Conservation (phyloP, 2,797 vertebrate species). For the Etheostoma nigrum region DNA sequence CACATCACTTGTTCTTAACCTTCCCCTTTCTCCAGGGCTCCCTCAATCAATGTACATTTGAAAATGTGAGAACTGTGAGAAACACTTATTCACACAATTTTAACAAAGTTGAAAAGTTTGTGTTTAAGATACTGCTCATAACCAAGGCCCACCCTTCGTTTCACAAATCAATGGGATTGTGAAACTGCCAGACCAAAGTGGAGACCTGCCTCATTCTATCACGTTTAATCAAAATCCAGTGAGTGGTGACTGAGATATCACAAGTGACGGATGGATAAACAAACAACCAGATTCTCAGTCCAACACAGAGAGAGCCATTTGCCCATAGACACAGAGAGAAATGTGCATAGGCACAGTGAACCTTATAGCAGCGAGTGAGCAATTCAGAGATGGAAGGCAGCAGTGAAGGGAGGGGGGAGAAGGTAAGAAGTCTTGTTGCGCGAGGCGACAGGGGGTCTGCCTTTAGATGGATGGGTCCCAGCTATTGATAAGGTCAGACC, state of each 20-base stretch:
- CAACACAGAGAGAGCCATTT: constrained; percentile 49
- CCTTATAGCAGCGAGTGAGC: constrained; percentile 43
- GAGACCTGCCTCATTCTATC: constrained; percentile 59
- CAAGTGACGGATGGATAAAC: constrained; percentile 63
- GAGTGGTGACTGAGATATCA: constrained; percentile 54
- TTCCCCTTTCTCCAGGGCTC: background rate
- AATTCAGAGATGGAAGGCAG: constrained; percentile 56
- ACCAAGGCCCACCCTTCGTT: constrained; percentile 15
- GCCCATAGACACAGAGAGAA: constrained; percentile 30
- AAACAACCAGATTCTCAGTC: constrained; percentile 56
- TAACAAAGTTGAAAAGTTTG: constrained; percentile 1
- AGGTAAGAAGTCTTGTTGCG: constrained; percentile 69
- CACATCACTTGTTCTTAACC: background rate
- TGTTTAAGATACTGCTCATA: background rate
- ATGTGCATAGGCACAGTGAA: constrained; percentile 46
- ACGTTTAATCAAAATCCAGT: constrained; percentile 61
- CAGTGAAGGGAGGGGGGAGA: constrained; percentile 26
- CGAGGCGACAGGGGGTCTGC: constrained; percentile 72
- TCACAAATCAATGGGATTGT: constrained; percentile 52
- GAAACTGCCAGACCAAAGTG: constrained; percentile 49
- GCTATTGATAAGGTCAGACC: constrained; percentile 91
- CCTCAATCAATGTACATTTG: background rate
- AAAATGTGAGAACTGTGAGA: constrained; percentile 19
- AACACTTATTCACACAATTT: background rate
- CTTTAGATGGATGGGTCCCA: constrained; percentile 89